phyloP scores from a whole-genome alignment of 92 coral and sea anemone species.

The Porites evermanni region DNA sequence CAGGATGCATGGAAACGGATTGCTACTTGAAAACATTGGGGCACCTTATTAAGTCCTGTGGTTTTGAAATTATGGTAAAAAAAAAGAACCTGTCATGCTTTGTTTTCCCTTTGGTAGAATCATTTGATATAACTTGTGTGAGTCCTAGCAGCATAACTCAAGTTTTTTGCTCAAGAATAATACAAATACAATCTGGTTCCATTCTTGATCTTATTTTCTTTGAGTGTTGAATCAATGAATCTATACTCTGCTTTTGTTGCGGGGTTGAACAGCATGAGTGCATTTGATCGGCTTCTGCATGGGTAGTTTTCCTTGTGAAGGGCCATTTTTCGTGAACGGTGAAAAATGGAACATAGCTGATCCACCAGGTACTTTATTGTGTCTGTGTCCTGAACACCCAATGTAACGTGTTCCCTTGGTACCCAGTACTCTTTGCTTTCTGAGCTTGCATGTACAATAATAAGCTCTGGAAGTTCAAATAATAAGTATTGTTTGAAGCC shows the following conservation, averaged over 20 bases:
- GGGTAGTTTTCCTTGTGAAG: constrained; percentile 90
- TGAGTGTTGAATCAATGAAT: constrained; percentile 60
- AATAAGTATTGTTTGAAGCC: not conserved
- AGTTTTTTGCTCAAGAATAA: constrained; percentile 54
- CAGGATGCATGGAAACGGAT: no score
- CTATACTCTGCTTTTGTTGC: constrained; percentile 77
- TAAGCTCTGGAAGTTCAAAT: constrained; percentile 39
- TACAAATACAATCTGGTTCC: constrained; percentile 82
- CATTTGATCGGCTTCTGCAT: constrained; percentile 79
- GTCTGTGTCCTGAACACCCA: constrained; percentile 82
- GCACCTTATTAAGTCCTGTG: no score
- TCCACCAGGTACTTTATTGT: constrained; percentile 84
- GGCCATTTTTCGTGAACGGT: constrained; percentile 86
- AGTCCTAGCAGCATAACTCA: not conserved
- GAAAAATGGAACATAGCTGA: constrained; percentile 84
- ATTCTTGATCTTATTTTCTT: constrained; percentile 71
- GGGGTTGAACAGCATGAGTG: constrained; percentile 87
- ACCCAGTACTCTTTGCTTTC: constrained; percentile 98
- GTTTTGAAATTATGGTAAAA: no score
- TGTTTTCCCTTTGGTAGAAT: no score
- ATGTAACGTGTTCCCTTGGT: constrained; percentile 89
- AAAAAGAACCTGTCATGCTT: no score
- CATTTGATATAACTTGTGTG: no score
- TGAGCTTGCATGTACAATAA: constrained; percentile 88
- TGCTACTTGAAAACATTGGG: no score